phyloP scores from a whole-genome alignment of 37 sponge, comb jelly and placozoan genomes.

The Hexactinellida sp. region DNA sequence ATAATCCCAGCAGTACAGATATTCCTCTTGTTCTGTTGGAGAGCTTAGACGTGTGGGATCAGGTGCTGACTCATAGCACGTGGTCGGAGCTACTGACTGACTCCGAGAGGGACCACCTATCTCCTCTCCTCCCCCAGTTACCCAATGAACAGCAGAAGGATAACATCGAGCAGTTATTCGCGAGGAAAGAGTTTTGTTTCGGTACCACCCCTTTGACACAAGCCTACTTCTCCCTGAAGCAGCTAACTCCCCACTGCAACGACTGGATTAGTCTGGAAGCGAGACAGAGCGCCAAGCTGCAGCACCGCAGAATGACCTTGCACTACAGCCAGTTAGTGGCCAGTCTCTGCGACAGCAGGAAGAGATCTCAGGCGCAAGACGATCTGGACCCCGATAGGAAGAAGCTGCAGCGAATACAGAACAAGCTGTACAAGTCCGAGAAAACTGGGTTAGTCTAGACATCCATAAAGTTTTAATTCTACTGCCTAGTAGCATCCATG shows the following conservation, averaged over 20 bases:
- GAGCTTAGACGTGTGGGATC: conserved; percentile 27
- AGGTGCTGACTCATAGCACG: conserved; percentile 42
- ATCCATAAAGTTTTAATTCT: not conserved
- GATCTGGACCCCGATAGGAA: not conserved
- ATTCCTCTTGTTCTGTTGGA: not conserved
- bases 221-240: not conserved
- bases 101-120: conserved; percentile 40
- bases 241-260: not conserved
- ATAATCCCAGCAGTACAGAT: too few relatives aligned
- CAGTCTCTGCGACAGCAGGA: not conserved
- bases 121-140: conserved; percentile 17
- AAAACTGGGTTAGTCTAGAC: not conserved
- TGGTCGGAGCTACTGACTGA: conserved; percentile 41
- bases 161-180: conserved; percentile 18
- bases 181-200: not conserved
- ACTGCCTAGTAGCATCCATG: too few relatives aligned
- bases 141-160: conserved; percentile 18
- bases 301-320: not conserved
- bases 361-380: not conserved
- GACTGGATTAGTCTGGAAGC: not conserved
- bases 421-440: not conserved
- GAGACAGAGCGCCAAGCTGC: not conserved
- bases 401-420: not conserved
- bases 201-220: not conserved
- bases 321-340: not conserved